phyloP scores from a whole-genome alignment of 2,888 invertebrate genomes.

The Cataglyphis albicans region DNA sequence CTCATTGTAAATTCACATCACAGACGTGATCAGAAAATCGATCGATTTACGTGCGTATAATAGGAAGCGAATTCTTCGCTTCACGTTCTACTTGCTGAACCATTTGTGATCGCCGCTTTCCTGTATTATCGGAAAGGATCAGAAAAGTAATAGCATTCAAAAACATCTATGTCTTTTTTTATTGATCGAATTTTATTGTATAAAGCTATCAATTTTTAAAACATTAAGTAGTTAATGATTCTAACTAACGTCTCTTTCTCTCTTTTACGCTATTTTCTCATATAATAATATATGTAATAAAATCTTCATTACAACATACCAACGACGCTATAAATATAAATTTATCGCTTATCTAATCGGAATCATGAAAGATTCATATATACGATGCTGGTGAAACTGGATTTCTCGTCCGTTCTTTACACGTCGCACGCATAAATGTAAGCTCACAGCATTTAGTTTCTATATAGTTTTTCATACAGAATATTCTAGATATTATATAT shows the following conservation, averaged over 20 bases:
- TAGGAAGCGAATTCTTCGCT: constrained; percentile 36
- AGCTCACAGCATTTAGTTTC: not conserved
- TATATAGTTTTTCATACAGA: not conserved
- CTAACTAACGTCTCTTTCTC: not conserved
- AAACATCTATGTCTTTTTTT: constrained; percentile 7
- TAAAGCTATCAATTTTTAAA: constrained; percentile 9
- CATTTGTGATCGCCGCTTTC: constrained; percentile 37
- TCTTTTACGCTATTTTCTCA: not conserved
- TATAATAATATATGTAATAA: constrained; percentile 4
- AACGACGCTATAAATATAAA: not conserved
- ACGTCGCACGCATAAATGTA: not conserved
- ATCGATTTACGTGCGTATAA: constrained; percentile 17
- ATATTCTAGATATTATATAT: not conserved
- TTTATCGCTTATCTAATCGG: constrained; percentile 25
- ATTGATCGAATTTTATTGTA: constrained; percentile 16
- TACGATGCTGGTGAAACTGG: constrained; percentile 12
- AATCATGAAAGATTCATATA: constrained; percentile 25
- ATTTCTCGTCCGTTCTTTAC: constrained; percentile 36
- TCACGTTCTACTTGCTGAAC: constrained; percentile 31
- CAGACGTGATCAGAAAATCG: constrained; percentile 51
- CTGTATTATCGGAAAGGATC: constrained; percentile 12
- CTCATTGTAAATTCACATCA: constrained; percentile 31
- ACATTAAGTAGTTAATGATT: not conserved
- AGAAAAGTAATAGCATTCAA: constrained; percentile 15
- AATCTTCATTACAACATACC: constrained; percentile 25